These are phyloP conservation scores for Pipistrellus pipistrellus DNA, from an alignment of 2,797 vertebrate species.

Conservation along the genomic window DNA sequence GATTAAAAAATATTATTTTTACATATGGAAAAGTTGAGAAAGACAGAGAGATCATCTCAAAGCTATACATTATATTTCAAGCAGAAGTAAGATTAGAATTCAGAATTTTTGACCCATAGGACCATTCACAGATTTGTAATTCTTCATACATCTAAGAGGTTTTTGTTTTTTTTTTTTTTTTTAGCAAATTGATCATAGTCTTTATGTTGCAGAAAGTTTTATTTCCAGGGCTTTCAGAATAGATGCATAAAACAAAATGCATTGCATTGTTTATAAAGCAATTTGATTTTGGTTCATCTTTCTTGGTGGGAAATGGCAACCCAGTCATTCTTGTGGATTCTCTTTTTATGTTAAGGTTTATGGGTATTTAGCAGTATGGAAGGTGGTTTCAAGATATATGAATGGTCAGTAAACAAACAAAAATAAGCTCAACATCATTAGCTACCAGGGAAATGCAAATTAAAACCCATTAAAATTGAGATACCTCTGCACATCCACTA, in stretches of 20 bases:
- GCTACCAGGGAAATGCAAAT: neutral
- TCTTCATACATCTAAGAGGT: neutral
- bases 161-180: neutral
- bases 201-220: neutral
- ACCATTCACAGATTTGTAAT: neutral
- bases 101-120: neutral
- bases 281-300: slow-evolving; percentile 15
- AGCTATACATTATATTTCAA: neutral
- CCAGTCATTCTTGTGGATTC: neutral
- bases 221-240: neutral
- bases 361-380: neutral
- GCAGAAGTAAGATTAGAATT: slow-evolving; percentile 18
- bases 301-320: neutral
- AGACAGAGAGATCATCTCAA: neutral
- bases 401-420: neutral
- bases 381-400: neutral
- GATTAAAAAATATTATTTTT: neutral
- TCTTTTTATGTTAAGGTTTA: neutral
- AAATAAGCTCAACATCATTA: neutral
- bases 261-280: neutral
- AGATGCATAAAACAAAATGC: neutral
- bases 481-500: neutral
- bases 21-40: neutral
- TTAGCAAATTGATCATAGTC: neutral
- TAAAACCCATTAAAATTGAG: neutral